Evolutionary conservation across 2,888 invertebrate genomes (phyloP), one percentile per base, ranked within the genome.

Genomic region (Cantharis rustica): DNA sequence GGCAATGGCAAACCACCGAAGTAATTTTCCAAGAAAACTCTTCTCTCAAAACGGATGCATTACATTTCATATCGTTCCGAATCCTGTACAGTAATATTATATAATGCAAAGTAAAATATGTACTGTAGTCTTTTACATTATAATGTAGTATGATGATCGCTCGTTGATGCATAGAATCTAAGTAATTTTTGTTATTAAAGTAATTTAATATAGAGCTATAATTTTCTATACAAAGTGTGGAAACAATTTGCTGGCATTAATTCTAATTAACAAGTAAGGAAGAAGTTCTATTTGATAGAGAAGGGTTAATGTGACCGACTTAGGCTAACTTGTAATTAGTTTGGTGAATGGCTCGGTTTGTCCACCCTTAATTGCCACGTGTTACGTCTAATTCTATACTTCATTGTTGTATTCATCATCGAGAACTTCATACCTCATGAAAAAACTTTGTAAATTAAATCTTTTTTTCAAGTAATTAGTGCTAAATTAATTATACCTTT

Each of bases 241-340:
- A 76, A 76, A 69, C 69, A 73, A 69, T 75, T 76, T 70, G 69
- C 64, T 68, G 31, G 70, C 69, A 70, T 76, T 77, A 74, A 68
- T 73, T 68, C 71, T 71, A 69, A 76, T 77, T 77, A 77, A 74
- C 77, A 74, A 71, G 68, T 68, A 64, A 71, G 77, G 74, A 71
- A 63, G 68, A 68, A 71, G 68, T 20, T 76, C 66, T 72, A 72
- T 75, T 75, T 75, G 70, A 78, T 73, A 72, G 78, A 73, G 70
- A 69, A 78, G 75, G 78, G 78, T 78, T 71, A 75, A 73, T 78
- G 75, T 75, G 72, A 78, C 75, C 75, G 78, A 75, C 75, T 73
- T 73, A 72, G 78, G 68, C 72, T 61, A 75, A 76, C 73, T 78
- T 76, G 76, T 76, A 76, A 78, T 78, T 78, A 78, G 78, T 76